Evolutionary conservation across 2,888 invertebrate genomes (phyloP).

Genomic region (Agrotis segetum): DNA sequence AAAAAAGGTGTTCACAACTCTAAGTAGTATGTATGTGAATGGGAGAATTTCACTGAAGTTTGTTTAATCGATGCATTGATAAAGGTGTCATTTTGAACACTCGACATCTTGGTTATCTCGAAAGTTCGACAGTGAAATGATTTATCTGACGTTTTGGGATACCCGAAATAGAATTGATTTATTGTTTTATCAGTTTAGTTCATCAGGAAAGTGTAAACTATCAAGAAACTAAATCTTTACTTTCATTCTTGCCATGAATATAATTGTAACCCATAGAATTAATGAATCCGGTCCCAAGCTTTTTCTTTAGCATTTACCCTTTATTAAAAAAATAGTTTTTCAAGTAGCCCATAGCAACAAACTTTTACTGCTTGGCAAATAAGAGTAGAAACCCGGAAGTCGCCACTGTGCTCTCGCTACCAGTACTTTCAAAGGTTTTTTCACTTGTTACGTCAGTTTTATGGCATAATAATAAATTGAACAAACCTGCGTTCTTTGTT

Average conservation of each 20-base stretch:
- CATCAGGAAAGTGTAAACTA: conserved; percentile 1
- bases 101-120: conserved; percentile 15
- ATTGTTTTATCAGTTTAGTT: conserved; percentile 7
- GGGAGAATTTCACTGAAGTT: background rate
- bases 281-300: too few relatives aligned
- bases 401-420: too few relatives aligned
- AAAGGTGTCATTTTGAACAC: background rate
- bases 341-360: too few relatives aligned
- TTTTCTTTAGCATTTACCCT: too few relatives aligned
- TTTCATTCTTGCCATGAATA: background rate
- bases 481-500: too few relatives aligned
- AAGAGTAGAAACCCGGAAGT: too few relatives aligned
- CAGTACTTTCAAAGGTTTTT: too few relatives aligned
- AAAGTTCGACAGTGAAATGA: conserved; percentile 5
- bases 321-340: too few relatives aligned
- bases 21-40: background rate
- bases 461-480: too few relatives aligned
- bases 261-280: background rate
- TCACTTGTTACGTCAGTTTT: too few relatives aligned
- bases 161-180: conserved; percentile 30
- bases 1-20: background rate
- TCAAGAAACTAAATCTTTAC: background rate
- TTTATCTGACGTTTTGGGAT: background rate
- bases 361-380: too few relatives aligned
- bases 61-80: conserved; percentile 12